phyloP scores from a whole-genome alignment of 2,888 invertebrate species.

The Ectemnius continuus region DNA sequence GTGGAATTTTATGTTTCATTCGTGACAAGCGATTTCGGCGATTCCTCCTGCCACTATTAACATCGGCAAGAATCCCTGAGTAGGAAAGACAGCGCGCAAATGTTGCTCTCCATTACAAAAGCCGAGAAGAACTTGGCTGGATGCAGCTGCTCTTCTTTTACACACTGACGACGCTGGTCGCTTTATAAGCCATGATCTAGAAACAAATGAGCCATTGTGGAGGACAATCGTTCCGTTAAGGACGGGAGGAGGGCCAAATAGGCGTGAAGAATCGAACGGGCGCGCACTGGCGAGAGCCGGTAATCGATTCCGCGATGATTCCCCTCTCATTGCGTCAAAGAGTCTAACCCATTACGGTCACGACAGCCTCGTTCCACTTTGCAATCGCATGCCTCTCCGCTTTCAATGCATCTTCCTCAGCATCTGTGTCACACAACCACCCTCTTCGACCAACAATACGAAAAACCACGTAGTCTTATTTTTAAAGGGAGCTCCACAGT shows the following conservation, averaged over 20 bases:
- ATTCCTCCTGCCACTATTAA: too few species aligned
- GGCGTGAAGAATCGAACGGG: constrained; percentile 52
- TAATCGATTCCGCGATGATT: constrained; percentile 49
- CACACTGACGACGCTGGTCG: constrained; percentile 19
- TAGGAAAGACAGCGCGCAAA: constrained; percentile 55
- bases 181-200: constrained; percentile 59
- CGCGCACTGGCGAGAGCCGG: constrained; percentile 43
- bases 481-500: too few species aligned
- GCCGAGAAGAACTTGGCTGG: constrained; percentile 46
- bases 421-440: too few species aligned
- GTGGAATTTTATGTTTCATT: too few species aligned
- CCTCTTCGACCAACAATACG: too few species aligned
- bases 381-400: constrained; percentile 10
- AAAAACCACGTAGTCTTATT: too few species aligned
- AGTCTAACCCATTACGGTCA: constrained; percentile 20
- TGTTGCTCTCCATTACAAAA: constrained; percentile 71
- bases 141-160: constrained; percentile 57
- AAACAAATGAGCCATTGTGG: constrained; percentile 66
- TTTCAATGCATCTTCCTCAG: neutral
- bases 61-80: neutral
- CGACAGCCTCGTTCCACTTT: constrained; percentile 14
- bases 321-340: constrained; percentile 26
- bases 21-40: too few species aligned
- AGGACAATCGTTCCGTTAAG: constrained; percentile 58
- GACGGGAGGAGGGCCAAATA: constrained; percentile 53